Conservation (phyloP, 2,888 invertebrate genomes). For the Cordilura impudica region DNA sequence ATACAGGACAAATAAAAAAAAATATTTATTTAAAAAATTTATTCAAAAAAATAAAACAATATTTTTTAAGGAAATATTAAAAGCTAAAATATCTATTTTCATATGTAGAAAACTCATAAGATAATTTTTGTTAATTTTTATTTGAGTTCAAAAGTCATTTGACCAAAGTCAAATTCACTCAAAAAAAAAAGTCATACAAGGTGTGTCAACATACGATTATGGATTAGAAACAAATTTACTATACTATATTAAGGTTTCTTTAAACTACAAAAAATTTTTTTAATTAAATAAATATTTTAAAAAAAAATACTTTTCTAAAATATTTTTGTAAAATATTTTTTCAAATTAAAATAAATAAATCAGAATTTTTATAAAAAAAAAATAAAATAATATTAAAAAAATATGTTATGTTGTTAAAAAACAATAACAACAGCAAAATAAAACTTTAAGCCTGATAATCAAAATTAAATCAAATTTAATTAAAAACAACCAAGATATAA, state of each 20-base stretch:
- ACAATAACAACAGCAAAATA: neutral
- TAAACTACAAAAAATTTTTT: conserved; percentile 4
- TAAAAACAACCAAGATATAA: conserved; percentile 37
- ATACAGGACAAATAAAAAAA: conserved; percentile 43
- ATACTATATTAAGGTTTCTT: conserved; percentile 20
- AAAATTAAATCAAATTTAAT: conserved; percentile 75
- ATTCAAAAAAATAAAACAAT: conserved; percentile 13
- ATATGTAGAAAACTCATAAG: neutral
- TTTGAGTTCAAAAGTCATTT: neutral
- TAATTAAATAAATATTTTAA: conserved; percentile 28
- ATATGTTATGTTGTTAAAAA: conserved; percentile 3
- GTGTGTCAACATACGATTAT: neutral
- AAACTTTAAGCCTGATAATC: conserved; percentile 73
- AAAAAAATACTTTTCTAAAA: conserved; percentile 19
- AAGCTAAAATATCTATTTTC: too few relatives aligned
- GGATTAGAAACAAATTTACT: neutral
- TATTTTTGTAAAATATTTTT: conserved; percentile 51
- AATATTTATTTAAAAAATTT: conserved; percentile 14
- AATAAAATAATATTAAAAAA: neutral
- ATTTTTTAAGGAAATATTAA: conserved; percentile 4
- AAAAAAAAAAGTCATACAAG: neutral
- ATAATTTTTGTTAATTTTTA: neutral
- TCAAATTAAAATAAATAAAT: neutral
- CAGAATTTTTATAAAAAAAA: conserved; percentile 3
- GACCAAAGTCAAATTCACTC: too few relatives aligned